Evolutionary conservation across 2,113 vertebrate species (phyloP).

Genomic region (Esox niger): DNA sequence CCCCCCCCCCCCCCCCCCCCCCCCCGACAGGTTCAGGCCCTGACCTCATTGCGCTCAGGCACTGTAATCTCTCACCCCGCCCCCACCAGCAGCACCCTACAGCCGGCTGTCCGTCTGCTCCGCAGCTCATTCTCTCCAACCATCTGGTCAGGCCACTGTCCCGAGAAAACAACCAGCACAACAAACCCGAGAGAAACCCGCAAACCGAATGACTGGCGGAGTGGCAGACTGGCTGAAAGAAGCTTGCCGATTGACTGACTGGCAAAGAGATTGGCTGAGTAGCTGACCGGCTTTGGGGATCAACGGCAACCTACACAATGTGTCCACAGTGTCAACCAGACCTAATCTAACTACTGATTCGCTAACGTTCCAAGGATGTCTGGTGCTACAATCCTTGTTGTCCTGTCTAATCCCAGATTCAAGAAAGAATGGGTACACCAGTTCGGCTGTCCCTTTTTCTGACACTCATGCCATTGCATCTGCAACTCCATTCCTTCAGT

Average conservation of each 20-base stretch:
- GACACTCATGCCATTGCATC: no score
- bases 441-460: no score
- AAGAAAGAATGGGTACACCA: background rate
- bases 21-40: conserved; percentile 15
- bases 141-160: background rate
- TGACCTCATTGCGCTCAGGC: conserved; percentile 47
- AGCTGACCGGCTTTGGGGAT: background rate
- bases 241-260: no score
- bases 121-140: background rate
- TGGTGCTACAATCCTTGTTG: background rate
- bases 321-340: background rate
- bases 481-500: background rate
- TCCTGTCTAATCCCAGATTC: background rate
- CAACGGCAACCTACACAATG: background rate
- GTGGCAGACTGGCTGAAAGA: background rate
- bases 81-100: conserved; percentile 15
- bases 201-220: no score
- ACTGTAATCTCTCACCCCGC: conserved; percentile 15
- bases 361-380: background rate
- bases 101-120: background rate
- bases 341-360: background rate
- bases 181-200: background rate
- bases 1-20: background rate
- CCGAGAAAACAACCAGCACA: background rate
- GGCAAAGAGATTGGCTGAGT: no score